A percentile compares a stretch with the other conserved stretches of the same genome.
These are phyloP conservation scores for Chrysopa pallens DNA, from an alignment of 1,140 invertebrate genomes.

Conservation along the genomic window DNA sequence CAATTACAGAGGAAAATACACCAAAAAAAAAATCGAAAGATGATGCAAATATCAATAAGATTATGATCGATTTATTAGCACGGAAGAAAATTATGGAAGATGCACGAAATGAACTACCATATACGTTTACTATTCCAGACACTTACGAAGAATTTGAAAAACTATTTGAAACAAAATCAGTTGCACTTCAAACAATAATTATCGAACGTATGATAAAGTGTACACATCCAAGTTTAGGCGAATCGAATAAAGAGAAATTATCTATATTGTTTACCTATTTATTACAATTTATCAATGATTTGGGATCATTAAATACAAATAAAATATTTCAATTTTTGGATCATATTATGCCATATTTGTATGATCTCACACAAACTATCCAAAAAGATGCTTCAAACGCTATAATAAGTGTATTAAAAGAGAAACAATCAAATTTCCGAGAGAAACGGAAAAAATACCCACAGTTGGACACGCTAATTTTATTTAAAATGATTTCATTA, in stretches of 20 bases:
- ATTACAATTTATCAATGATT: slow-evolving; percentile 55
- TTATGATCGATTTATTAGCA: slow-evolving; percentile 18
- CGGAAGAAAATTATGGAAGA: slow-evolving; percentile 34
- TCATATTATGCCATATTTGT: slow-evolving; percentile 46
- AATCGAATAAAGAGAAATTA: slow-evolving; percentile 59
- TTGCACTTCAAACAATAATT: slow-evolving; percentile 45
- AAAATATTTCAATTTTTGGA: slow-evolving; percentile 39
- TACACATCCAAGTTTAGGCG: slow-evolving; percentile 58
- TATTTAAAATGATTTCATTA: slow-evolving; percentile 58
- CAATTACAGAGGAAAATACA: too few species aligned
- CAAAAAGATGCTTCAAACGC: slow-evolving; percentile 42
- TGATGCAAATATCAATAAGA: not conserved
- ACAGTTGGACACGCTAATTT: slow-evolving; percentile 50
- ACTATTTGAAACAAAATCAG: slow-evolving; percentile 37
- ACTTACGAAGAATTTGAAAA: slow-evolving; percentile 45
- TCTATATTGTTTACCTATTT: slow-evolving; percentile 51
- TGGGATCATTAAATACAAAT: slow-evolving; percentile 25
- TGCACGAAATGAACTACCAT: slow-evolving; percentile 45
- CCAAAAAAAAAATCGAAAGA: too few species aligned
- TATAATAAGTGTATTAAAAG: slow-evolving; percentile 48
- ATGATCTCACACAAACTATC: slow-evolving; percentile 51
- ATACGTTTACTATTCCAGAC: slow-evolving; percentile 45
- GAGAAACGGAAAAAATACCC: slow-evolving; percentile 42
- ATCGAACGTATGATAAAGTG: slow-evolving; percentile 71
- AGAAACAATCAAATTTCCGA: slow-evolving; percentile 50